Conservation (phyloP, 2,888 invertebrate genomes). For the Petrophora chlorosata region DNA sequence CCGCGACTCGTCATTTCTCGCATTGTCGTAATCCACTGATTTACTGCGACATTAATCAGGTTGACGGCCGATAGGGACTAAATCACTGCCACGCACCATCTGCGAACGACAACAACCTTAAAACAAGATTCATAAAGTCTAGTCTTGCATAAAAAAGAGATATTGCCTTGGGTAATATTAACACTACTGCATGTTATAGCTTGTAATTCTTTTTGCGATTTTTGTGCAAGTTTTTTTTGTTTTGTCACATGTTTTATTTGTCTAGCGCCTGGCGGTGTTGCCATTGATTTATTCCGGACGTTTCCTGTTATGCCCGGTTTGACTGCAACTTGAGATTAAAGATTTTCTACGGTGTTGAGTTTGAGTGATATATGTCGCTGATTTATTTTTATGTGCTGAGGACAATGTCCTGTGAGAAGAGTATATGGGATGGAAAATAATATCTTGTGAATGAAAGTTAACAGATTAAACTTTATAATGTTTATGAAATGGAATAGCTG, state of each 20-base stretch:
- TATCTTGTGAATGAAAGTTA: slow-evolving; percentile 14
- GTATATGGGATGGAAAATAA: slow-evolving; percentile 22
- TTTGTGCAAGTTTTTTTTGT: slow-evolving; percentile 65
- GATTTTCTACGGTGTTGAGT: slow-evolving; percentile 46
- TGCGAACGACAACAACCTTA: slow-evolving; percentile 56
- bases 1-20: slow-evolving; percentile 83
- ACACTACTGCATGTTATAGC: slow-evolving; percentile 81
- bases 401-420: slow-evolving; percentile 24
- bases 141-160: slow-evolving; percentile 38
- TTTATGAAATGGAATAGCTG: background rate
- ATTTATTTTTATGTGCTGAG: slow-evolving; percentile 53
- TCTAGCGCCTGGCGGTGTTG: slow-evolving; percentile 53
- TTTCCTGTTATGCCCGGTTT: slow-evolving; percentile 70
- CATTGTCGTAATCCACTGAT: slow-evolving; percentile 84
- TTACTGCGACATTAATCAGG: slow-evolving; percentile 83
- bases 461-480: too few relatives aligned
- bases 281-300: slow-evolving; percentile 70
- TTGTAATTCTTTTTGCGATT: slow-evolving; percentile 82
- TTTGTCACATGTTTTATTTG: slow-evolving; percentile 71
- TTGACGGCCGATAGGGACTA: slow-evolving; percentile 83
- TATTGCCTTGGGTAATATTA: slow-evolving; percentile 53
- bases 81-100: slow-evolving; percentile 69
- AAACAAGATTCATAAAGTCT: slow-evolving; percentile 41
- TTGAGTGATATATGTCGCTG: slow-evolving; percentile 57
- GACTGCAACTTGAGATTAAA: slow-evolving; percentile 69